These are phyloP conservation scores for Siderastrea siderea DNA, from an alignment of 92 coral and sea anemone species.

Conservation along the genomic window DNA sequence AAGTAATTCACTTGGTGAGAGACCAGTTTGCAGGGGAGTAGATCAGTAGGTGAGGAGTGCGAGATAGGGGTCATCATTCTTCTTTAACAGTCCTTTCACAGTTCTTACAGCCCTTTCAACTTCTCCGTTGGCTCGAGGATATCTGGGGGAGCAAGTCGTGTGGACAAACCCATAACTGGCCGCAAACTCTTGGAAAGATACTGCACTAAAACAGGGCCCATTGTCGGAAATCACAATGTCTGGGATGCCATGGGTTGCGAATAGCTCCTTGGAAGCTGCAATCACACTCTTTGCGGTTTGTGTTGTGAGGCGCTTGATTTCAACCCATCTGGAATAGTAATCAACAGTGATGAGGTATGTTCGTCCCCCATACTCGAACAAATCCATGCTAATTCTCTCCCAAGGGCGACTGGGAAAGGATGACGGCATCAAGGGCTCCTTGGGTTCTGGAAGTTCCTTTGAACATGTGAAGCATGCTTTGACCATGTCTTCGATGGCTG, in stretches of 20 bases:
- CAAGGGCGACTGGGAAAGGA: slow-evolving; percentile 55
- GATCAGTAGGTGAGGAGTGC: slow-evolving; percentile 36
- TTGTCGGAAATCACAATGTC: slow-evolving; percentile 32
- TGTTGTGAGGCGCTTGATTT: slow-evolving; percentile 29
- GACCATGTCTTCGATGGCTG: slow-evolving; percentile 26
- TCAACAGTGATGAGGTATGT: slow-evolving; percentile 51
- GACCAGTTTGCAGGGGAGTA: slow-evolving; percentile 22
- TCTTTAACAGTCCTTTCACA: background rate
- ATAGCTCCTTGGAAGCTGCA: slow-evolving; percentile 43
- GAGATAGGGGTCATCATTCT: slow-evolving; percentile 11
- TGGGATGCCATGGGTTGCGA: slow-evolving; percentile 65
- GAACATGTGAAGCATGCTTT: slow-evolving; percentile 45
- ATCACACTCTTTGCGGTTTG: slow-evolving; percentile 25
- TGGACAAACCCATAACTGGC: slow-evolving; percentile 47
- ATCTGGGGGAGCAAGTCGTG: slow-evolving; percentile 68
- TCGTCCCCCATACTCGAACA: slow-evolving; percentile 41
- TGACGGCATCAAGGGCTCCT: slow-evolving; percentile 49
- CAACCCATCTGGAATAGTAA: slow-evolving; percentile 70
- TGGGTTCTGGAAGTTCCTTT: slow-evolving; percentile 35
- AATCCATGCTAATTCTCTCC: slow-evolving; percentile 38
- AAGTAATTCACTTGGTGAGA: no score
- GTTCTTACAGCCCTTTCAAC: slow-evolving; percentile 56
- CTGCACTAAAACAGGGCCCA: slow-evolving; percentile 21
- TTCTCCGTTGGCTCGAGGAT: slow-evolving; percentile 68
- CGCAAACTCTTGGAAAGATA: slow-evolving; percentile 12